These are phyloP conservation scores for Nephrotoma flavescens DNA, from an alignment of 2,888 invertebrate species.

Conservation along the genomic window DNA sequence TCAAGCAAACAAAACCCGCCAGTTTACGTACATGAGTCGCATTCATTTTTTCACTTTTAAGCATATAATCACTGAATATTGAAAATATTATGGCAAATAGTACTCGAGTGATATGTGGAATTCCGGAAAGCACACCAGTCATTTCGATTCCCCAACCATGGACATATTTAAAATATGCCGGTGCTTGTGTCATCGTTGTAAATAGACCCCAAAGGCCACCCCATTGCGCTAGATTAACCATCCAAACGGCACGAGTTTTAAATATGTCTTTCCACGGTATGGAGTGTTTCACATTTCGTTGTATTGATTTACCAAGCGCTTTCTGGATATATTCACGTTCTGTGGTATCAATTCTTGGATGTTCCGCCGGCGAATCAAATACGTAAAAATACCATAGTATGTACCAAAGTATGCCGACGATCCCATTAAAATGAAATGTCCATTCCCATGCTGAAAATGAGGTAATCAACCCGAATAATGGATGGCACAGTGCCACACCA, in stretches of 20 bases:
- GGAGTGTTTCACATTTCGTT: constrained; percentile 15
- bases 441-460: constrained; percentile 52
- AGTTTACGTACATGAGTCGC: constrained; percentile 47
- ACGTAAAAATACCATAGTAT: constrained; percentile 44
- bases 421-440: constrained; percentile 50
- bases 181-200: constrained; percentile 53
- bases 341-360: constrained; percentile 44
- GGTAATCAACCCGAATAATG: constrained; percentile 52
- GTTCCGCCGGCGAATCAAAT: constrained; percentile 46
- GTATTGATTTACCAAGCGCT: constrained; percentile 35
- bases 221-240: constrained; percentile 47
- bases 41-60: constrained; percentile 39
- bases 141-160: constrained; percentile 52
- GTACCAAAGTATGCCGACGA: constrained; percentile 49
- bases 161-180: constrained; percentile 52
- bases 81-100: constrained; percentile 42
- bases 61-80: constrained; percentile 40
- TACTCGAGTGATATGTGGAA: constrained; percentile 45
- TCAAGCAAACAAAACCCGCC: constrained; percentile 43
- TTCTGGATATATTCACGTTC: constrained; percentile 44
- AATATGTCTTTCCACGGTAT: constrained; percentile 49
- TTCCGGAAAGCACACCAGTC: constrained; percentile 45
- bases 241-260: constrained; percentile 45
- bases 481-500: constrained; percentile 51
- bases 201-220: constrained; percentile 55